These are phyloP conservation scores for Eristalis intricaria DNA, from an alignment of 2,888 invertebrate genomes.

Conservation along the genomic window DNA sequence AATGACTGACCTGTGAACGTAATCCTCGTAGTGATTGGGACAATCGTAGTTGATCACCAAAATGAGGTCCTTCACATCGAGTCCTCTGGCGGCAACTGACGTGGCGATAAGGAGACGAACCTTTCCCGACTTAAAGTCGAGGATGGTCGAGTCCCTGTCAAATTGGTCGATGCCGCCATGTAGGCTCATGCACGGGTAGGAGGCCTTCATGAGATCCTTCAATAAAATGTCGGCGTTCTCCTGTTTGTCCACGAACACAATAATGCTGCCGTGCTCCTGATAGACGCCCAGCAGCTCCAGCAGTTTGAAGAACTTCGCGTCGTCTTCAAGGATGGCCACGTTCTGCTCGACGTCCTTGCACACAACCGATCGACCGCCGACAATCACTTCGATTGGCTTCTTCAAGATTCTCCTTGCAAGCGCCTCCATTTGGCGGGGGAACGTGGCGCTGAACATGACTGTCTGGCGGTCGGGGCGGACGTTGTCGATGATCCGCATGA, in stretches of 20 bases:
- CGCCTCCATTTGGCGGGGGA: slow-evolving; percentile 99
- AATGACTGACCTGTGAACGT: slow-evolving; percentile 89
- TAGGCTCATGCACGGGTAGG: slow-evolving; percentile 97
- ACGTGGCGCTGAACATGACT: slow-evolving; percentile 99
- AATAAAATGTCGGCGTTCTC: slow-evolving; percentile 96
- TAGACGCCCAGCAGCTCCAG: slow-evolving; percentile 98
- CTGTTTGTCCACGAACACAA: slow-evolving; percentile 99
- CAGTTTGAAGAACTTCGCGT: slow-evolving; percentile 98
- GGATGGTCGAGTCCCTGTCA: slow-evolving; percentile 98
- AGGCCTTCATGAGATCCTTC: slow-evolving; percentile 97
- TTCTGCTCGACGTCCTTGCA: slow-evolving; percentile 99
- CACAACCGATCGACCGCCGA: slow-evolving; percentile 97
- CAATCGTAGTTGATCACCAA: slow-evolving; percentile 99
- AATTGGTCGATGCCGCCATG: slow-evolving; percentile 99
- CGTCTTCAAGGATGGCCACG: slow-evolving; percentile 96
- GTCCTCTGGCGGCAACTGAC: slow-evolving; percentile 97
- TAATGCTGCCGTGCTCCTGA: slow-evolving; percentile 94
- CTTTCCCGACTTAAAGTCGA: slow-evolving; percentile 98
- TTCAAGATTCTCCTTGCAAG: slow-evolving; percentile 95
- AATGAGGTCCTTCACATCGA: slow-evolving; percentile 99
- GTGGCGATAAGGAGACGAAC: slow-evolving; percentile 97
- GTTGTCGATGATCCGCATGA: slow-evolving; percentile 98
- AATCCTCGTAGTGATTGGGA: slow-evolving; percentile 99
- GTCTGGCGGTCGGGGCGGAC: slow-evolving; percentile 98
- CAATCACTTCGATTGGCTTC: slow-evolving; percentile 98